Evolutionary conservation across 2,888 invertebrate genomes (phyloP), one percentile per base, ranked within the genome.

Genomic region (Eupeodes latifasciatus): DNA sequence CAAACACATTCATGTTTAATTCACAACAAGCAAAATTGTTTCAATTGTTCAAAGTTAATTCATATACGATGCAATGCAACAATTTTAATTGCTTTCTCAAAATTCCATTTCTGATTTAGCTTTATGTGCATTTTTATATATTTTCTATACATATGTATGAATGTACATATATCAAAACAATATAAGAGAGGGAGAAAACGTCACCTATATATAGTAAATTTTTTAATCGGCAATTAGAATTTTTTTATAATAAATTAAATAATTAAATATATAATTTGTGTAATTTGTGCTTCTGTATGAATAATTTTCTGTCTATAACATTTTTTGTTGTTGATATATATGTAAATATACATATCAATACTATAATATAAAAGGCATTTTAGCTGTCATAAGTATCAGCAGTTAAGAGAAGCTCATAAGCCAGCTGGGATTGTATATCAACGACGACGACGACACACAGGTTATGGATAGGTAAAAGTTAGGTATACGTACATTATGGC

Each of bases 241-340:
- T 81, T 85, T 85, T 86, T 59, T 79, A 80, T 61, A 76, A 87
- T 81, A 84, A 69, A 85, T 74, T 88, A 84, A 84, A 85, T 81
- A 85, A 88, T 84, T 88, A 77, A 77, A 74, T 88, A 76, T 88
- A 88, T 88, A 88, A 85, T 88, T 84, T 74, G 87, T 55, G 76
- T 74, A 64, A 86, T 77, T 83, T 75, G 74, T 64, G 78, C 71
- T 77, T 51, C 75, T 67, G 19, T 34, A 44, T 55, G 34, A 49
- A n/a, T 34, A 16, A 47, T 47, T 59, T 57, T 67, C 16, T 71
- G 47, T 61, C 19, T 49, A 36, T 19, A 27, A 5, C 10, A 34
- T 36, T n/a, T n/a, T n/a, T n/a, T n/a, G n/a, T n/a, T n/a, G n/a
- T n/a, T n/a, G n/a, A 9, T 40, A 7, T n/a, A 19, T 19, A 19